Conservation (phyloP, 2,888 invertebrate genomes). For the Lithophane socia region DNA sequence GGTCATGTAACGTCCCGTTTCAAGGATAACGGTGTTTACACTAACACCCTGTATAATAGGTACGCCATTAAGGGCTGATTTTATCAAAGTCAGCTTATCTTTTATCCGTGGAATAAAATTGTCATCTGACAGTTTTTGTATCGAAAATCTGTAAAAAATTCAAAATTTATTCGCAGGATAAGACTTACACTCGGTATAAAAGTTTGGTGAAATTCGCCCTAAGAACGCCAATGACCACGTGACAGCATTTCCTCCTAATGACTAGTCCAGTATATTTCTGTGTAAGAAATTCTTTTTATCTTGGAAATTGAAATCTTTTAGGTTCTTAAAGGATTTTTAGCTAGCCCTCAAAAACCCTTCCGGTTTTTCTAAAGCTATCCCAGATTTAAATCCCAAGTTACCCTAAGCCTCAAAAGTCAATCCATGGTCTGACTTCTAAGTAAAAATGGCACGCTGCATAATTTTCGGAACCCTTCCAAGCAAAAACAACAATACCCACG, state of each 20-base stretch:
- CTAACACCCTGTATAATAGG: too few relatives aligned
- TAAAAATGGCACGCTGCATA: constrained; percentile 45
- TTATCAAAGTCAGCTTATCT: too few relatives aligned
- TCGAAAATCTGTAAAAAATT: too few relatives aligned
- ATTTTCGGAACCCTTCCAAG: constrained; percentile 38
- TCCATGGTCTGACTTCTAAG: constrained; percentile 23
- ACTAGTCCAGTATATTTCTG: background rate
- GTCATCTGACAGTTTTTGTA: too few relatives aligned
- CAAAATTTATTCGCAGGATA: too few relatives aligned
- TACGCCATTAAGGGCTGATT: too few relatives aligned
- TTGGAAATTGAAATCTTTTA: background rate
- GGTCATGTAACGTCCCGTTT: too few relatives aligned
- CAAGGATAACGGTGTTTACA: too few relatives aligned
- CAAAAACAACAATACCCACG: constrained; percentile 49
- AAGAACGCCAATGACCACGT: background rate
- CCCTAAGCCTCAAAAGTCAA: constrained; percentile 33
- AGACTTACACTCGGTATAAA: too few relatives aligned
- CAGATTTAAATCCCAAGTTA: constrained; percentile 11
- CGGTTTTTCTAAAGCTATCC: background rate
- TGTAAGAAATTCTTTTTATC: background rate
- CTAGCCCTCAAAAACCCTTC: background rate
- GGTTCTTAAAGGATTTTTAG: background rate
- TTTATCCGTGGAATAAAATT: too few relatives aligned
- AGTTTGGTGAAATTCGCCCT: too few relatives aligned
- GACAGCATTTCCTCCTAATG: background rate